These are phyloP conservation scores for Peromyscus maniculatus DNA, from an alignment of 2,113 vertebrate genomes.

Conservation along the genomic window DNA sequence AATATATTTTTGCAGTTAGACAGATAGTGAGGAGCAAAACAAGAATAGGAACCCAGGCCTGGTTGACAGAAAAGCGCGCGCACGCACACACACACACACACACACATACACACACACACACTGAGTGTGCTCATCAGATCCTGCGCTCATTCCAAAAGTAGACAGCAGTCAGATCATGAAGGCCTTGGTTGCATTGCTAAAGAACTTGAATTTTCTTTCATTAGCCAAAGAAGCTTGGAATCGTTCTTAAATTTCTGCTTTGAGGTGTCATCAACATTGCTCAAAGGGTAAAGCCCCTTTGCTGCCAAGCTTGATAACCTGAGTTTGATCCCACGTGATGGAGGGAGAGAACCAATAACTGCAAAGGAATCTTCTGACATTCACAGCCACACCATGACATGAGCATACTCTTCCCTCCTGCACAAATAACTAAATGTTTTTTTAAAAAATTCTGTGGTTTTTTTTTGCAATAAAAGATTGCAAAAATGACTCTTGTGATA, in stretches of 20 bases:
- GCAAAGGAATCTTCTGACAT: neutral
- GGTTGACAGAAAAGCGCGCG: neutral
- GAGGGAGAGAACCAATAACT: neutral
- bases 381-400: neutral
- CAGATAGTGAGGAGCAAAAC: neutral
- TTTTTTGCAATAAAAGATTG: neutral
- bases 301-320: neutral
- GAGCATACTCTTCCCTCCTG: accelerated
- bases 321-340: too few relatives aligned
- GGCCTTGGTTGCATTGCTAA: neutral
- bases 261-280: neutral
- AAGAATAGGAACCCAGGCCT: neutral
- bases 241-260: neutral
- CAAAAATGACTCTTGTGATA: neutral
- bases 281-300: neutral
- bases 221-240: neutral
- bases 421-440: neutral
- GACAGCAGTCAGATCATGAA: neutral
- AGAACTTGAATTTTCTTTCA: neutral
- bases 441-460: neutral
- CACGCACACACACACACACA: too few relatives aligned
- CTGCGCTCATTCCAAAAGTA: neutral
- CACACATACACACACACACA: too few relatives aligned
- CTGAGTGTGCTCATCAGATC: neutral
- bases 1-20: neutral